These are phyloP conservation scores for Liodrosophila aerea DNA, from an alignment of 2,888 invertebrate genomes.

Conservation along the genomic window DNA sequence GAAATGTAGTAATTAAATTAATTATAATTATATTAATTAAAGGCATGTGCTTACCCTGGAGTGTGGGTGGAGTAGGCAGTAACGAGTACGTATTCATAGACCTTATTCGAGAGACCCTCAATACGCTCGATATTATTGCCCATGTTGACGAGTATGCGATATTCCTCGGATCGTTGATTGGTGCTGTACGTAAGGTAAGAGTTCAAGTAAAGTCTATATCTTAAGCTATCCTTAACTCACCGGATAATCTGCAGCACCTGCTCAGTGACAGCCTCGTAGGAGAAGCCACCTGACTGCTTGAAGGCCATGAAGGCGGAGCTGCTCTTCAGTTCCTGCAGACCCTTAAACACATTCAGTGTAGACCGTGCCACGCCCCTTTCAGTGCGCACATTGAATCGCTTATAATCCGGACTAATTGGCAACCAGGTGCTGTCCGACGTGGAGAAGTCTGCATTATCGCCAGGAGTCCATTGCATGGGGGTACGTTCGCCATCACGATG, in stretches of 20 bases:
- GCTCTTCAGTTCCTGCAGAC: constrained; percentile 83
- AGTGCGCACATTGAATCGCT: constrained; percentile 84
- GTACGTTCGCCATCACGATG: constrained; percentile 84
- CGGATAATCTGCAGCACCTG: constrained; percentile 79
- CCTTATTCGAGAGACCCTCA: constrained; percentile 47
- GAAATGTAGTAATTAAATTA: neutral
- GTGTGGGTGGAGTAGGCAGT: constrained; percentile 65
- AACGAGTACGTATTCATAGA: constrained; percentile 71
- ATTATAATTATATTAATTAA: neutral
- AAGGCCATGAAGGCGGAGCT: constrained; percentile 79
- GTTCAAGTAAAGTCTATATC: neutral
- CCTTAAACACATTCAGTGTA: constrained; percentile 85
- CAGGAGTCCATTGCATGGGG: constrained; percentile 85
- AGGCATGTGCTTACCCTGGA: constrained; percentile 58
- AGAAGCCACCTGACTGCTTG: constrained; percentile 65
- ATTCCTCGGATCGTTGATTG: constrained; percentile 65
- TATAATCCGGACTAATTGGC: constrained; percentile 86
- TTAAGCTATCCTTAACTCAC: constrained; percentile 30
- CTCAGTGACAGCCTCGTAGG: constrained; percentile 71
- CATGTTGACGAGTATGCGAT: constrained; percentile 75
- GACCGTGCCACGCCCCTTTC: constrained; percentile 84
- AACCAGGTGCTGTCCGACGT: constrained; percentile 85
- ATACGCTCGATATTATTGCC: constrained; percentile 69
- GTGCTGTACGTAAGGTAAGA: constrained; percentile 49
- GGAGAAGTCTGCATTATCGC: constrained; percentile 85